Evolutionary conservation across 2,113 vertebrate genomes (phyloP), one percentile per base, ranked within the genome.

Genomic region (Budorcas taxicolor): DNA sequence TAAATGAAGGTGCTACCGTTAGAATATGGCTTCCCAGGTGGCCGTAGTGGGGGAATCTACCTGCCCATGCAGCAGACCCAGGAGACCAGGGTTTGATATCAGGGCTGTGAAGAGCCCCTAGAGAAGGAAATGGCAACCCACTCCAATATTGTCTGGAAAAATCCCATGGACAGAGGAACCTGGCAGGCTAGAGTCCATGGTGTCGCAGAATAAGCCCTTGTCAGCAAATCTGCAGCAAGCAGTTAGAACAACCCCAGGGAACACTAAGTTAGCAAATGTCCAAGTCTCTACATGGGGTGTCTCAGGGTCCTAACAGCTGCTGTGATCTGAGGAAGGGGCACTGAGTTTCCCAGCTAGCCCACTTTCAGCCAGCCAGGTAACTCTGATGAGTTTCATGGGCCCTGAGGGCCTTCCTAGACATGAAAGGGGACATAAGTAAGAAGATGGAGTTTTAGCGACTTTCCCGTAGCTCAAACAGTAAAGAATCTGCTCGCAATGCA

Each of bases 341-440:
- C 29, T 17, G 12, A 0, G 10, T 1, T 1, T 21, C 86, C 23
- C 11, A 11, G 58, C 53, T 60, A 19, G 0, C 55, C 47, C 25
- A 6, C 76, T 74, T 52, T 52, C 55, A 40, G 52, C 52, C 31
- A 4, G 33, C 50, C n/a, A 62, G n/a, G 88, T n/a, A 88, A 82
- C 31, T 15, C 64, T 83, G 81, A 85, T 53, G 67, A 29, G 47
- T 53, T n/a, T 74, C 36, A 33, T 47, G 53, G 58, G 29, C 60
- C 62, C 85, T 57, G 58, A 47, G 76, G 88, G 52, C 52, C 31
- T 84, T 92, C 76, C 67, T n/a, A 78, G 94, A 91, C 7, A 17
- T 43, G 85, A 21, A n/a, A 62, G 52, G 57, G 16, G 12, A 29
- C 6, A 6, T 36, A 83, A 71, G 9, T 36, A 83, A 71, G 9